Conservation (phyloP, 2,888 invertebrate species). For the Zaprionus bogoriensis region DNA sequence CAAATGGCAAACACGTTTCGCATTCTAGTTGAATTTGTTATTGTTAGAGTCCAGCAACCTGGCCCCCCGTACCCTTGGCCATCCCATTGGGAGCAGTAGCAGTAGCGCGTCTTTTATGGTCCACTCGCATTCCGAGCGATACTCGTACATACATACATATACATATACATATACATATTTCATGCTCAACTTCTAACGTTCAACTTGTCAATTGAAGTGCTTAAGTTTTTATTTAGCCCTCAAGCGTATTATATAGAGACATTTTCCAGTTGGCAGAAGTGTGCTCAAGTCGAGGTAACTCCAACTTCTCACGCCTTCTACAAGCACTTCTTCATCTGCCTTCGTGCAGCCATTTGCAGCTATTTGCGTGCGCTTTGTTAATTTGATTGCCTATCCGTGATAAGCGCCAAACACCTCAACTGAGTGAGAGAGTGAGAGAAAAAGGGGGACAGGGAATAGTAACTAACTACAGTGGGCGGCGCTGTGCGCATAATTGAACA, state of each 20-base stretch:
- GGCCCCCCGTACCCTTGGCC: too few relatives aligned
- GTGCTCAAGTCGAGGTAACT: not conserved
- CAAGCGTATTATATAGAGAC: not conserved
- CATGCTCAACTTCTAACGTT: constrained; percentile 28
- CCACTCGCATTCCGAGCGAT: constrained; percentile 33
- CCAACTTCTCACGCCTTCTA: not conserved
- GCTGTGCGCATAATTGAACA: constrained; percentile 68
- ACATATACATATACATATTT: constrained; percentile 45
- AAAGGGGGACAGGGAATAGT: not conserved
- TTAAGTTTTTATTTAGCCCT: constrained; percentile 23
- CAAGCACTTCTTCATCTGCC: not conserved
- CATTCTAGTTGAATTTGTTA: constrained; percentile 40
- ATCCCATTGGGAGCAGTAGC: too few relatives aligned
- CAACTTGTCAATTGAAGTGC: constrained; percentile 54
- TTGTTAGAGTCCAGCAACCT: too few relatives aligned
- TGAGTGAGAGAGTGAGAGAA: not conserved
- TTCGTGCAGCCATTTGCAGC: constrained; percentile 55
- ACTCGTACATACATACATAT: constrained; percentile 1
- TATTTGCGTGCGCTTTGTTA: constrained; percentile 74
- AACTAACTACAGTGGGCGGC: constrained; percentile 36
- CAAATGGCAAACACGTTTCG: constrained; percentile 60
- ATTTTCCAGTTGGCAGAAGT: not conserved
- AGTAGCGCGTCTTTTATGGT: constrained; percentile 52
- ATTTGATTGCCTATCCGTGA: constrained; percentile 65
- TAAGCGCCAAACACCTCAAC: constrained; percentile 59